Evolutionary conservation across 1,140 invertebrate species (phyloP).

Genomic region (Nephila pilipes): DNA sequence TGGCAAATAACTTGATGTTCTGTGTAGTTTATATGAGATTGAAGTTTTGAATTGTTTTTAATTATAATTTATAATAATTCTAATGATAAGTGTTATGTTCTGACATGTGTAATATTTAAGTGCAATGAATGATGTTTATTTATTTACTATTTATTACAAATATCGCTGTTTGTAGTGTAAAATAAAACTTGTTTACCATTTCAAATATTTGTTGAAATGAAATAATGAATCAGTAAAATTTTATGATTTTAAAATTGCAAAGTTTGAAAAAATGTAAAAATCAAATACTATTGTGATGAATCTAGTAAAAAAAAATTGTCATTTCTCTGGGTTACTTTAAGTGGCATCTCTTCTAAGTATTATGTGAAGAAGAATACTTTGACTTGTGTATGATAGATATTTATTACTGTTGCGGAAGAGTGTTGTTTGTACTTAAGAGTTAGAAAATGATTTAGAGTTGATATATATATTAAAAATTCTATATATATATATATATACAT

Average conservation of each 20-base stretch:
- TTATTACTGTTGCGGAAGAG: slow-evolving; percentile 72
- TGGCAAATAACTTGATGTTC: no score
- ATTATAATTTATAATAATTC: no score
- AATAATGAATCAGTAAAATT: no score
- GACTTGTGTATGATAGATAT: slow-evolving; percentile 74
- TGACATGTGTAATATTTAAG: not conserved
- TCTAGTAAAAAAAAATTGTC: not conserved
- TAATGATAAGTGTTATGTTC: no score
- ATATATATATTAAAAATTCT: slow-evolving; percentile 67
- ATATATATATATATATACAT: slow-evolving; percentile 65
- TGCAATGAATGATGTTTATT: not conserved
- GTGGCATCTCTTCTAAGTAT: slow-evolving; percentile 21
- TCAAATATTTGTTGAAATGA: no score
- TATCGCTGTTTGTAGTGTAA: not conserved
- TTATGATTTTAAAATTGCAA: no score
- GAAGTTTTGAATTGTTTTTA: no score
- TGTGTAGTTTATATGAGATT: no score
- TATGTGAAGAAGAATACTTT: not conserved
- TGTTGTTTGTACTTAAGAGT: slow-evolving; percentile 76
- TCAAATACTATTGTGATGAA: not conserved
- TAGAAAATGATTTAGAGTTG: slow-evolving; percentile 63
- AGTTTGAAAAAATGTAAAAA: no score
- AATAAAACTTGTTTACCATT: no score
- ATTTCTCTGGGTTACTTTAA: slow-evolving; percentile 14
- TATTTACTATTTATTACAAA: not conserved